A percentile compares a stretch with the other conserved stretches of the same genome.
Conservation (phyloP, 2,888 invertebrate genomes). For the Halictus quadricinctus region DNA sequence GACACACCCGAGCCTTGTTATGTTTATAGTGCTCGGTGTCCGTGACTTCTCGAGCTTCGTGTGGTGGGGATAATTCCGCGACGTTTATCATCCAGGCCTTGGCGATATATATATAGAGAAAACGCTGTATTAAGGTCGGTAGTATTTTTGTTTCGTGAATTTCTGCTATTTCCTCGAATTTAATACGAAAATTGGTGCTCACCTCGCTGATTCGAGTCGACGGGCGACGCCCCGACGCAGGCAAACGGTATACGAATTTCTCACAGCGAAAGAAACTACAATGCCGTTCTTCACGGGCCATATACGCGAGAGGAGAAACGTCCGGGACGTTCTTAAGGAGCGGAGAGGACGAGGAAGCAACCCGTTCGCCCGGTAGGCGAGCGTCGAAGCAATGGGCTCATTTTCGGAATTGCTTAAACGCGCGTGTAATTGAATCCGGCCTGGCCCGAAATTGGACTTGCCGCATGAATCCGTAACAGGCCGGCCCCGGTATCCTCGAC, state of each 20-base stretch:
- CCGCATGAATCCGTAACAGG: slow-evolving; percentile 57
- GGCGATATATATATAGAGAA: too few species aligned
- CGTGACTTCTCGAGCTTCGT: too few species aligned
- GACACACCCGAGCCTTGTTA: too few species aligned
- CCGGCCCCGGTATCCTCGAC: slow-evolving; percentile 47
- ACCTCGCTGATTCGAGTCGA: background rate
- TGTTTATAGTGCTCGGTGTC: too few species aligned
- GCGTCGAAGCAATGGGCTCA: slow-evolving; percentile 32
- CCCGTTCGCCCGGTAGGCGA: background rate
- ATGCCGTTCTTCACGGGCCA: background rate
- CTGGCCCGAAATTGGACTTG: slow-evolving; percentile 57
- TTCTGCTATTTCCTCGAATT: background rate
- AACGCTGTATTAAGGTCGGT: too few species aligned
- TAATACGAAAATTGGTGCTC: background rate
- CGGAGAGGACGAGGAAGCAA: background rate
- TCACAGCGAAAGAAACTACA: background rate
- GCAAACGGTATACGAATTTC: background rate
- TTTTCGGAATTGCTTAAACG: slow-evolving; percentile 65
- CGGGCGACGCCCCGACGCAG: background rate
- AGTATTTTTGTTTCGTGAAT: background rate
- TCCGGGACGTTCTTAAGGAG: background rate
- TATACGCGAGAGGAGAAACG: background rate
- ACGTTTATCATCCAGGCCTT: too few species aligned
- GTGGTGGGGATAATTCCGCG: too few species aligned
- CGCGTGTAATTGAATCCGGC: slow-evolving; percentile 58